Evolutionary conservation across 2,113 vertebrate species (phyloP).

Genomic region (Etheostoma cragini): DNA sequence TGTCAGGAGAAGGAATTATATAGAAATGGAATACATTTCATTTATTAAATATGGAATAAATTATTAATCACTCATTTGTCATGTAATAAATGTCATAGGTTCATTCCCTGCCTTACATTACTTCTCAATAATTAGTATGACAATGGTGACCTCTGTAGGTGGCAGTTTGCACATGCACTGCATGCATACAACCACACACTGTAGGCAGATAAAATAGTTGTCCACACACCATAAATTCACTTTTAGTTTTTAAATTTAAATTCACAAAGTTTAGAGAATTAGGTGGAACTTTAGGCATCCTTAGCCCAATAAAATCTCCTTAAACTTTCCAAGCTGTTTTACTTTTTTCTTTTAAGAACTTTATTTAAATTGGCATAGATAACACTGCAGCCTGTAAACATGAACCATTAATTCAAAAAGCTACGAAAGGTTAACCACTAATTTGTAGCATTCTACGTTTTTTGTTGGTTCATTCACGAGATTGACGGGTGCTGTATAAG

Average conservation of each 20-base stretch:
- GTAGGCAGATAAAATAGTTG: neutral
- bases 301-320: neutral
- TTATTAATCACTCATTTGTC: conserved; percentile 14
- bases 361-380: neutral
- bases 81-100: neutral
- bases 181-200: neutral
- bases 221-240: neutral
- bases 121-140: conserved; percentile 14
- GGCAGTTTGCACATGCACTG: conserved; percentile 15
- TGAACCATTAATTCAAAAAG: no score
- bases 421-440: no score
- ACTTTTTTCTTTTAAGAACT: neutral
- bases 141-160: conserved; percentile 49
- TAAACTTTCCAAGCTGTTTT: neutral
- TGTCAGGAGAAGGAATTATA: conserved; percentile 10
- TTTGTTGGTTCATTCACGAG: no score
- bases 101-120: neutral
- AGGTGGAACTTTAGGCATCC: neutral
- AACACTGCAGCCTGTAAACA: neutral
- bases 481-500: no score
- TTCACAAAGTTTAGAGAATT: no score
- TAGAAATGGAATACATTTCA: neutral
- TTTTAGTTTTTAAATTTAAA: no score
- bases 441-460: no score
- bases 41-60: neutral